A percentile compares a stretch with the other conserved stretches of the same genome.
Evolutionary conservation across 2,113 vertebrate species (phyloP).

Genomic region (Syngnathus scovelli): DNA sequence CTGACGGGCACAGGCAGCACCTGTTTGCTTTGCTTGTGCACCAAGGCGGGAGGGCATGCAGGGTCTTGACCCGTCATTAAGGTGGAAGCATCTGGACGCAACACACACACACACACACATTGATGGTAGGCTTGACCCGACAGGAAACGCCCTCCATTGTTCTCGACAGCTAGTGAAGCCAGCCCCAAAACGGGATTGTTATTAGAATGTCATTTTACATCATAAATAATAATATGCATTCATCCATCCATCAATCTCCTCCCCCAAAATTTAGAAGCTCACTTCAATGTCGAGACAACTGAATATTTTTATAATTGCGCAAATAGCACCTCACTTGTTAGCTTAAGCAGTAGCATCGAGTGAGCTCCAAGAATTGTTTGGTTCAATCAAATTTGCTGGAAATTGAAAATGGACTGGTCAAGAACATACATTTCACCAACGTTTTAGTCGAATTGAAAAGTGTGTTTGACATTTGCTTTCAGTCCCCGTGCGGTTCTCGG

Average conservation of each 20-base stretch:
- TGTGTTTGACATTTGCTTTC: constrained; percentile 4
- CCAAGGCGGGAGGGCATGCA: neutral
- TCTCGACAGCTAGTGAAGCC: neutral
- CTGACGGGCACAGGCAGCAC: neutral
- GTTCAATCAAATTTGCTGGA: neutral
- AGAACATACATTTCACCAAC: neutral
- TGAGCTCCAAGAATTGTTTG: neutral
- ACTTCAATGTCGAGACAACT: neutral
- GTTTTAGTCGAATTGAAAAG: neutral
- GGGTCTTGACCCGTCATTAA: neutral
- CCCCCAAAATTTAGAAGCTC: neutral
- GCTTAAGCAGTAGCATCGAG: too few species aligned
- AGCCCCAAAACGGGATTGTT: neutral
- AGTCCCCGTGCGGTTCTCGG: neutral
- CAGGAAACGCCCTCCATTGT: constrained; percentile 4
- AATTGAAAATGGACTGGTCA: neutral
- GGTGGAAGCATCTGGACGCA: constrained; percentile 1
- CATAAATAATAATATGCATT: neutral
- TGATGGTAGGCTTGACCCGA: neutral
- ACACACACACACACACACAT: neutral
- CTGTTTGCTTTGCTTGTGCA: neutral
- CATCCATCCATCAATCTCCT: too few species aligned
- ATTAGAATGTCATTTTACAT: neutral
- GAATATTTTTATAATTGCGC: neutral
- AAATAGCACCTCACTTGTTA: too few species aligned